These are phyloP conservation scores for Manis pentadactyla DNA, from an alignment of 2,797 vertebrate genomes.

Conservation along the genomic window DNA sequence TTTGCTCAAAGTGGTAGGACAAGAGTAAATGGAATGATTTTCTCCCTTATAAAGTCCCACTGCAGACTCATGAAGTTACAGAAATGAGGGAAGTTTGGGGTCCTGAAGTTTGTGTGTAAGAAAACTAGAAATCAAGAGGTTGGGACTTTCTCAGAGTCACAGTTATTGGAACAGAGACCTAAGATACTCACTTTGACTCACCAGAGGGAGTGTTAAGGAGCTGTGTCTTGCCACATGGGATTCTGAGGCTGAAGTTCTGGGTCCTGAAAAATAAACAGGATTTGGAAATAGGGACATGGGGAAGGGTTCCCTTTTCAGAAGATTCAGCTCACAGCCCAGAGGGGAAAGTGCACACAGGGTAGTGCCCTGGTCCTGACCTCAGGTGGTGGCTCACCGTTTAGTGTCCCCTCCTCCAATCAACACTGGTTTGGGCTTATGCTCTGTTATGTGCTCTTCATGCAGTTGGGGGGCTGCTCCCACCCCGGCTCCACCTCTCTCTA, in stretches of 20 bases:
- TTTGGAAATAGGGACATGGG: background rate
- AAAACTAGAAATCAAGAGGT: background rate
- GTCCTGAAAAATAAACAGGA: background rate
- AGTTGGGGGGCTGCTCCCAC: background rate
- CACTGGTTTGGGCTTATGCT: no score
- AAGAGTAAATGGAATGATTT: background rate
- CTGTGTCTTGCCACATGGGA: background rate
- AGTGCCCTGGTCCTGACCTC: background rate
- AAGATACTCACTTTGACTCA: background rate
- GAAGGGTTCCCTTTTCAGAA: background rate
- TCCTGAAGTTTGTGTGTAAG: background rate
- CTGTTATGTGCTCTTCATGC: background rate
- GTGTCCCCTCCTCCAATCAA: no score
- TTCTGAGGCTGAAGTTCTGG: background rate
- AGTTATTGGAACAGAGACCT: background rate
- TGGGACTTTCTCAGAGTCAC: background rate
- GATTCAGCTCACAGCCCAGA: background rate
- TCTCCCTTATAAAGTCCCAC: background rate
- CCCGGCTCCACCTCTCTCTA: background rate
- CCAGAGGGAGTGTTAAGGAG: background rate
- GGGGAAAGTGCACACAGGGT: background rate
- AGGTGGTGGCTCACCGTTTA: background rate
- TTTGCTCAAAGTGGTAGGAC: background rate
- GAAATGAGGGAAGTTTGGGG: background rate
- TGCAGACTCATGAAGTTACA: background rate